Conservation (phyloP, 2,797 vertebrate species). For the Tenualosa thibaudeaui region DNA sequence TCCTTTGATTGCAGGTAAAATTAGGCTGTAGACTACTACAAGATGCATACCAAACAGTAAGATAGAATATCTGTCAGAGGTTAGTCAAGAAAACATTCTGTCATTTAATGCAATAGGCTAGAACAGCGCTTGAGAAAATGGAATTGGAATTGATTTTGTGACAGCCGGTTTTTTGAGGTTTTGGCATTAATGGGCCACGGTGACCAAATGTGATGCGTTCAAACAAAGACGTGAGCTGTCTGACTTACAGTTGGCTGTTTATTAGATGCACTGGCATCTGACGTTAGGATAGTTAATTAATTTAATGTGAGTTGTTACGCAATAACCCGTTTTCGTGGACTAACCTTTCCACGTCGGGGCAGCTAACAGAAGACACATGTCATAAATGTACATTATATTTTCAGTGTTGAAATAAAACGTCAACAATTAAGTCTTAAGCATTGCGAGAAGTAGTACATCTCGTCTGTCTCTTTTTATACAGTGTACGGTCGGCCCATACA, state of each 20-base stretch:
- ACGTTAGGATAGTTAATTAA: not conserved
- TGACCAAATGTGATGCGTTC: not conserved
- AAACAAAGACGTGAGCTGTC: not conserved
- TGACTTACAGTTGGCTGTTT: not conserved
- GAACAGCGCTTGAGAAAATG: not conserved
- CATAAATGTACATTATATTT: not conserved
- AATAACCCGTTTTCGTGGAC: not conserved
- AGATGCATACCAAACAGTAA: not conserved
- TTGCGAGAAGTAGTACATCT: too few relatives aligned
- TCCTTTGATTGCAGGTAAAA: not conserved
- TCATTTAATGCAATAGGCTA: too few relatives aligned
- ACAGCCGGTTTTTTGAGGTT: not conserved
- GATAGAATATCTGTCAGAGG: not conserved
- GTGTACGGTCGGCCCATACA: too few relatives aligned
- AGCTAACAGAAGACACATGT: not conserved
- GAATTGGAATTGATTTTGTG: not conserved
- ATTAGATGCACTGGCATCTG: not conserved
- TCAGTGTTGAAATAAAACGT: not conserved
- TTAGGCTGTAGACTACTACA: too few relatives aligned
- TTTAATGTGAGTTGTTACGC: slow-evolving; percentile 4
- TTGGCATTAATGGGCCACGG: not conserved
- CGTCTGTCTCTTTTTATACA: not conserved
- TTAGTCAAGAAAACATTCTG: too few relatives aligned
- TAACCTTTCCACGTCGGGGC: not conserved
- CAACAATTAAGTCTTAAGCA: not conserved